These are phyloP conservation scores for Calliopum simillimum DNA, from an alignment of 2,888 invertebrate species.

Conservation along the genomic window DNA sequence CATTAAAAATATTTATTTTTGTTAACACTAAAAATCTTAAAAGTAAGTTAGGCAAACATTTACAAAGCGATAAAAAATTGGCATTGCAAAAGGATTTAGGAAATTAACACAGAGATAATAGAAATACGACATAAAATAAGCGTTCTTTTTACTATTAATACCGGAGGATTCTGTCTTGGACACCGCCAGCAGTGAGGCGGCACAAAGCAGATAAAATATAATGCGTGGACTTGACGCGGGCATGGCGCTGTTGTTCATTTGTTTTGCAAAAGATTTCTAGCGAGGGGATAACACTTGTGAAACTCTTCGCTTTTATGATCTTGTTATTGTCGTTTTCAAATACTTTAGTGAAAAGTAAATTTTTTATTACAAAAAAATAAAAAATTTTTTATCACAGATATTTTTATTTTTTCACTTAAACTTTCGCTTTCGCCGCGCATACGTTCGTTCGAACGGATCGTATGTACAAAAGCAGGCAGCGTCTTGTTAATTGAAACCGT, in stretches of 20 bases:
- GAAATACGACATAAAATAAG: slow-evolving; percentile 59
- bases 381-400: background rate
- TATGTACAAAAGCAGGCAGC: background rate
- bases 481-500: slow-evolving; percentile 22
- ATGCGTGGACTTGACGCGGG: slow-evolving; percentile 57
- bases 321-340: slow-evolving; percentile 31
- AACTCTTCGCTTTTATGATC: slow-evolving; percentile 46
- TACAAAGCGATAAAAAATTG: slow-evolving; percentile 60
- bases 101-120: slow-evolving; percentile 61
- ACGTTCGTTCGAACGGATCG: background rate
- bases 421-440: slow-evolving; percentile 46
- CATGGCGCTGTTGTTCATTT: slow-evolving; percentile 30
- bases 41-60: slow-evolving; percentile 54
- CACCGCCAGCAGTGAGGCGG: slow-evolving; percentile 59
- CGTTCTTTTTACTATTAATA: slow-evolving; percentile 54
- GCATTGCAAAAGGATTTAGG: slow-evolving; percentile 61
- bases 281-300: background rate
- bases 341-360: slow-evolving; percentile 27
- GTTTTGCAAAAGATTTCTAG: background rate
- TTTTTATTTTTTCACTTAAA: slow-evolving; percentile 41
- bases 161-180: slow-evolving; percentile 56
- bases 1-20: too few species aligned
- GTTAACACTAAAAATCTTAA: background rate
- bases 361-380: slow-evolving; percentile 10
- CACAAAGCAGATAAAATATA: slow-evolving; percentile 60